These are phyloP conservation scores for Strigamia transsilvanica DNA, from an alignment of 2,888 invertebrate species.

Conservation along the genomic window DNA sequence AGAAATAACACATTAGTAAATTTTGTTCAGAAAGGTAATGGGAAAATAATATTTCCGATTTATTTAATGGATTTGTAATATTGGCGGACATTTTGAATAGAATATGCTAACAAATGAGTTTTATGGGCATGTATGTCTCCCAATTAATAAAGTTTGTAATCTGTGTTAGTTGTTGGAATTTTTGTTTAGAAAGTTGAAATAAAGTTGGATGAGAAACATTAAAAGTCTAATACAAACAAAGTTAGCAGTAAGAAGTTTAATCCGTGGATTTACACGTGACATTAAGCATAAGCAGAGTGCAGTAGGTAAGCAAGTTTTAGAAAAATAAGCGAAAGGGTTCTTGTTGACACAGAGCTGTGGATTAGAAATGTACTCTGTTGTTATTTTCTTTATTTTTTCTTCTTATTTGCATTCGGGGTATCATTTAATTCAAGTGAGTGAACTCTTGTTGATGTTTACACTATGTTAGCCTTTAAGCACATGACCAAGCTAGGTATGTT, in stretches of 20 bases:
- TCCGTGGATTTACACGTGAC: background rate
- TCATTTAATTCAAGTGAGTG: slow-evolving; percentile 26
- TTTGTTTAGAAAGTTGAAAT: background rate
- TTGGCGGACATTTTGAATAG: too few species aligned
- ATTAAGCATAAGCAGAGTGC: background rate
- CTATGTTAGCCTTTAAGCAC: slow-evolving; percentile 20
- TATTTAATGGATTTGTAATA: too few species aligned
- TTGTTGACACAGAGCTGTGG: slow-evolving; percentile 18
- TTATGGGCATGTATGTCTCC: too few species aligned
- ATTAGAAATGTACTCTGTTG: background rate
- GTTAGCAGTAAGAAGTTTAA: background rate
- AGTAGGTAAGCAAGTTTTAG: background rate
- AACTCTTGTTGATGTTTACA: slow-evolving; percentile 30
- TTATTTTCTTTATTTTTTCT: slow-evolving; percentile 10
- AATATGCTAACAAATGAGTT: too few species aligned
- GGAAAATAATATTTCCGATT: too few species aligned
- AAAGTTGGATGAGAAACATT: background rate
- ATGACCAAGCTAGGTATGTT: slow-evolving; percentile 20
- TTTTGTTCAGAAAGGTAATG: too few species aligned
- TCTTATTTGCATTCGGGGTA: slow-evolving; percentile 5
- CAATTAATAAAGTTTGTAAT: background rate
- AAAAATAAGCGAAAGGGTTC: background rate
- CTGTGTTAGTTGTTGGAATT: background rate
- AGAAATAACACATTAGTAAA: too few species aligned
- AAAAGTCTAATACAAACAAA: background rate